A percentile compares a stretch with the other conserved stretches of the same genome.
These are phyloP conservation scores for Dasyurus viverrinus DNA, from an alignment of 2,113 vertebrate species.

Conservation along the genomic window DNA sequence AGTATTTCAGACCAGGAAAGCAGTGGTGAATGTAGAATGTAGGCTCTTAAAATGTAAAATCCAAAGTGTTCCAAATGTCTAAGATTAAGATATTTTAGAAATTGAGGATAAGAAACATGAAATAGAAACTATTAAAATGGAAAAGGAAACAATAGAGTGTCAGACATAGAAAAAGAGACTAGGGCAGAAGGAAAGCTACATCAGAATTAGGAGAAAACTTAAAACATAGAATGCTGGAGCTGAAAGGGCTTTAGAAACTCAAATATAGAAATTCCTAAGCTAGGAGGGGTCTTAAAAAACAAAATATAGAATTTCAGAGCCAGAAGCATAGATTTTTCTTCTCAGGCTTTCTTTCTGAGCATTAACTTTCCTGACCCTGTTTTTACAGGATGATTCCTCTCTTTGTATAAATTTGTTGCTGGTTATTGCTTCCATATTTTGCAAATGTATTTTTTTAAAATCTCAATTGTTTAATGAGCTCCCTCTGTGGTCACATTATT, in stretches of 20 bases:
- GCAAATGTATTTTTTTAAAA: too few relatives aligned
- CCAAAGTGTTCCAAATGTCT: neutral
- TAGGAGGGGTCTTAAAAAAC: neutral
- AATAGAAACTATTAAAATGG: neutral
- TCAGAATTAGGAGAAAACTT: too few relatives aligned
- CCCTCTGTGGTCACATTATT: too few relatives aligned
- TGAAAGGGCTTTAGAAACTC: neutral
- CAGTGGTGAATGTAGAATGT: neutral
- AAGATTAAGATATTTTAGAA: neutral
- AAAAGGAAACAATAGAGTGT: neutral
- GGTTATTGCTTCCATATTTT: too few relatives aligned
- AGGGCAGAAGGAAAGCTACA: too few relatives aligned
- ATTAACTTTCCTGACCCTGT: too few relatives aligned
- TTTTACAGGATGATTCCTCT: too few relatives aligned
- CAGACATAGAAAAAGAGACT: neutral
- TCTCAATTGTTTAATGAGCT: too few relatives aligned
- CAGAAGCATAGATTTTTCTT: neutral
- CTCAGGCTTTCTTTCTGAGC: too few relatives aligned
- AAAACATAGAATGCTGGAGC: too few relatives aligned
- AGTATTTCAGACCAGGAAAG: neutral
- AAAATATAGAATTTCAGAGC: neutral
- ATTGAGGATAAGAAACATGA: neutral
- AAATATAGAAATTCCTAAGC: neutral
- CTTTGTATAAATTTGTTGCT: too few relatives aligned
- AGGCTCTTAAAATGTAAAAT: neutral